Base-by-base conservation (phyloP, 2,113 vertebrate species). In the Neodon shergylaensis region DNA sequence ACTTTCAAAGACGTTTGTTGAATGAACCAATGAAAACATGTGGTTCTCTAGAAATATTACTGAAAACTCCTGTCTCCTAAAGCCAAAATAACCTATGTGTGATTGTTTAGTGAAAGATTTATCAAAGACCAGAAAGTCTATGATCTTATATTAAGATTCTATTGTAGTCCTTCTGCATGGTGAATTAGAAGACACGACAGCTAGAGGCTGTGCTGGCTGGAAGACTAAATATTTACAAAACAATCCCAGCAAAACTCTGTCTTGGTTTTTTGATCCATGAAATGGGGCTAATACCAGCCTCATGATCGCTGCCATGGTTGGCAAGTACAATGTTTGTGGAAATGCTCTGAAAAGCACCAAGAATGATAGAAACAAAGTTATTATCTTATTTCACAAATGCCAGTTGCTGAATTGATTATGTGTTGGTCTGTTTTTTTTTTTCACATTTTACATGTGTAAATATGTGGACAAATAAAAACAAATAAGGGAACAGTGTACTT, bases 401-500 rank as follows among this genome's bases (percentile, higher is more conserved):
- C 91, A 88, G 72, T 91, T 94, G 95, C 93, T 58, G 68, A 52
- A 83, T 95, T 91, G 90, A 98, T 97, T 92, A 79, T 77, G 66
- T 72, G 36, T 96, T 96, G 97, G 92, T 95, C 96, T 90, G 91
- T 96, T 74, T 98, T 88, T 98, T 89, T 95, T 89, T 94, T 9
- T 90, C 49, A 91, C 86, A 44, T 90, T 94, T 96, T 81, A 77
- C 91, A 81, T 92, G 94, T 94, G 42, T 94, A 97, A 98, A 97
- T 97, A 98, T 95, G 97, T 68, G 90, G 79, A 88, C 47, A 96
- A 93, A 95, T 97, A 49, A 89, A 97, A 96, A 97, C 97, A 96
- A 97, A 97, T 36, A 49, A 95, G 28, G 49, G 61, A 54, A 91
- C 97, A 93, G 44, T 94, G 91, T 4, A 10, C 97, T 96, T 97